Percentiles rank a stretch among this genome's conserved stretches.
Evolutionary conservation across 2,888 invertebrate genomes (phyloP).

Genomic region (Panopea generosa): DNA sequence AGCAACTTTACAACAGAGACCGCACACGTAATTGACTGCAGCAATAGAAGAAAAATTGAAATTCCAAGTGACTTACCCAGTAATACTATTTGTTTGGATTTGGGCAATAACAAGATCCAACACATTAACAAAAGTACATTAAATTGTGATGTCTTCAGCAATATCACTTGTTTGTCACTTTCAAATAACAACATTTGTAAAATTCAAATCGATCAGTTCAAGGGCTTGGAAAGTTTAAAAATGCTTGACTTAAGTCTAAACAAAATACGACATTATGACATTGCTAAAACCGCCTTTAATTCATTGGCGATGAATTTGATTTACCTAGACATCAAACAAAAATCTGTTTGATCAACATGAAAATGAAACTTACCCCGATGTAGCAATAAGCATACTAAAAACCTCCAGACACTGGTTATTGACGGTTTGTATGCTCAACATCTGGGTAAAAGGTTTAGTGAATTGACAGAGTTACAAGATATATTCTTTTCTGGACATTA

Average conservation of each 20-base stretch:
- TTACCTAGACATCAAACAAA: conserved; percentile 30
- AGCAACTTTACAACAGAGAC: no score
- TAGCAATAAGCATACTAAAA: background rate
- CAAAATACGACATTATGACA: conserved; percentile 8
- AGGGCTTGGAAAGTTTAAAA: background rate
- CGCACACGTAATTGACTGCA: background rate
- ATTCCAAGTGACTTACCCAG: background rate
- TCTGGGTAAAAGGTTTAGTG: background rate
- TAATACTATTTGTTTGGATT: conserved; percentile 4
- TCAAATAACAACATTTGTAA: background rate
- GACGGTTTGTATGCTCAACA: conserved; percentile 16
- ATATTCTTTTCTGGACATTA: conserved; percentile 24
- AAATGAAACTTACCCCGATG: conserved; percentile 16
- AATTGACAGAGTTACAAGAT: background rate
- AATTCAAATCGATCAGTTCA: background rate
- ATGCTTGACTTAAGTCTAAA: conserved; percentile 28
- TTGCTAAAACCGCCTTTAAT: background rate
- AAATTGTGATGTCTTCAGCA: background rate
- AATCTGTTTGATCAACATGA: background rate
- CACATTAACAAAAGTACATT: background rate
- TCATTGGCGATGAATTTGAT: background rate
- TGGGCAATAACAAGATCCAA: background rate
- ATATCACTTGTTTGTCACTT: background rate
- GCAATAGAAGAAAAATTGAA: background rate
- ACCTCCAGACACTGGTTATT: conserved; percentile 15